A percentile compares a stretch with the other conserved stretches of the same genome.
These are phyloP conservation scores for Melanchra persicariae DNA, from an alignment of 2,888 invertebrate genomes.

Conservation along the genomic window DNA sequence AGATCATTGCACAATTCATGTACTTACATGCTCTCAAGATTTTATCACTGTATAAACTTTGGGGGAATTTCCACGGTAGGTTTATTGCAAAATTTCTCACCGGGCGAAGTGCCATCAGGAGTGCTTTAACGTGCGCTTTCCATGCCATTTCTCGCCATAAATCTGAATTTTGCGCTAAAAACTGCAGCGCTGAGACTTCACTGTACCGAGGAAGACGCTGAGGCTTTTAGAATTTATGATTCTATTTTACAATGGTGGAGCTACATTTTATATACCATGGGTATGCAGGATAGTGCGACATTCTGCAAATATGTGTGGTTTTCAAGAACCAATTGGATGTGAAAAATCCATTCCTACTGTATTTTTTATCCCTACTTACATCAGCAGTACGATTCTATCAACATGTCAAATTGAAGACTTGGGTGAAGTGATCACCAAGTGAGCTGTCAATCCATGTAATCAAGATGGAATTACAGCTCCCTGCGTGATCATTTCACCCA, in stretches of 20 bases:
- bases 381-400: too few species aligned
- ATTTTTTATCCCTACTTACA: too few species aligned
- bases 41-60: conserved; percentile 68
- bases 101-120: conserved; percentile 66
- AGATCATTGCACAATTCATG: conserved; percentile 64
- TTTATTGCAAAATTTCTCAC: conserved; percentile 67
- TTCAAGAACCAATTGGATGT: neutral
- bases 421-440: too few species aligned
- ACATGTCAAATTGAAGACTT: too few species aligned
- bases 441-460: too few species aligned
- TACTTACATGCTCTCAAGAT: conserved; percentile 58
- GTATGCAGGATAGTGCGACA: neutral
- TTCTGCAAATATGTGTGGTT: neutral
- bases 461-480: too few species aligned
- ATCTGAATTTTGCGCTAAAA: conserved; percentile 69
- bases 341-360: too few species aligned
- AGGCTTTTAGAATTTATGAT: conserved; percentile 37
- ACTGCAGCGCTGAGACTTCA: conserved; percentile 46
- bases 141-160: conserved; percentile 72
- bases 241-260: conserved; percentile 9
- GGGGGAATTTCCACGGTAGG: conserved; percentile 61
- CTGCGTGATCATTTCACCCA: too few species aligned
- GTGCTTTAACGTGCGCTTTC: conserved; percentile 66
- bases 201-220: conserved; percentile 26
- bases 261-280: neutral